Evolutionary conservation across 2,113 vertebrate genomes (phyloP).

Genomic region (Ploceus nigricollis): DNA sequence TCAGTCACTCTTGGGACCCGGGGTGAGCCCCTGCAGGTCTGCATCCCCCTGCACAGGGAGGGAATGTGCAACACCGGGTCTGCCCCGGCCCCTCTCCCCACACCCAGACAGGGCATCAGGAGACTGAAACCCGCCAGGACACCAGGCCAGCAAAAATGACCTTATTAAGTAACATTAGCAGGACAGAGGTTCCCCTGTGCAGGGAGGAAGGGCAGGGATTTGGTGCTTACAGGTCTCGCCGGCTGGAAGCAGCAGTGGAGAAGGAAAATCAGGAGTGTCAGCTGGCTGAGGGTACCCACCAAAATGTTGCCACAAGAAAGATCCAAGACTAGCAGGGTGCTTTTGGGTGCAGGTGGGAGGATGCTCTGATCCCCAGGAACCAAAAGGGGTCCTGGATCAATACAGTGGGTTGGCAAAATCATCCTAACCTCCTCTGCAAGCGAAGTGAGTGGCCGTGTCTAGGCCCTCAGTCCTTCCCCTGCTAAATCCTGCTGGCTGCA

Average conservation of each 20-base stretch:
- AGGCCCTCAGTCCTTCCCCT: background rate
- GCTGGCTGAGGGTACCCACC: background rate
- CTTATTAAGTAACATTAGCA: background rate
- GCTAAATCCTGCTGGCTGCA: background rate
- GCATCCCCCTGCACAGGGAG: background rate
- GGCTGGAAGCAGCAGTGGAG: background rate
- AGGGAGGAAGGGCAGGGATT: background rate
- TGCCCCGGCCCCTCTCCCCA: background rate
- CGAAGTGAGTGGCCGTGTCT: accelerated
- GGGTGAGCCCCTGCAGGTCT: background rate
- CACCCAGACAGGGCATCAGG: background rate
- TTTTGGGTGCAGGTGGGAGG: background rate
- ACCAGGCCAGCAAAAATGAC: background rate
- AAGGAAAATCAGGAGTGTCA: background rate
- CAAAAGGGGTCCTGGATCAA: background rate
- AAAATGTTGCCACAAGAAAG: accelerated
- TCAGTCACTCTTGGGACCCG: background rate
- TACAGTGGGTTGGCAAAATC: background rate
- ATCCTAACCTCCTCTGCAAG: background rate
- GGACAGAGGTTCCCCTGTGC: background rate
- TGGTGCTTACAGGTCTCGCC: accelerated
- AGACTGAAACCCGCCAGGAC: background rate
- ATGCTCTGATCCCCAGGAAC: background rate
- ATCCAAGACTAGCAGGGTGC: background rate
- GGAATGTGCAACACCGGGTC: background rate